Evolutionary conservation across 2,797 vertebrate species (phyloP).

Genomic region (Limosa lapponica): DNA sequence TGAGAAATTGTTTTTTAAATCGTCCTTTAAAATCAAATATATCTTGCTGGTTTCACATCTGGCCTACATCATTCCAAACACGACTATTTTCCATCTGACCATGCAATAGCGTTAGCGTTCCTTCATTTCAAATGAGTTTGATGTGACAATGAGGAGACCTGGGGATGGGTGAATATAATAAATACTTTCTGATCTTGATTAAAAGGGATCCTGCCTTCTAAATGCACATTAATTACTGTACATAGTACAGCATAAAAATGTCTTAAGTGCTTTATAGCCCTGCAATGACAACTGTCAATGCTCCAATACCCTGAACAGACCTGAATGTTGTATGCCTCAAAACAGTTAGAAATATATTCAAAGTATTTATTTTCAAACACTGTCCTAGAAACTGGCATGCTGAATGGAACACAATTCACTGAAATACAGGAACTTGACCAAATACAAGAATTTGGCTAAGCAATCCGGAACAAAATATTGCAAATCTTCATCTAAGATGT

Average conservation of each 20-base stretch:
- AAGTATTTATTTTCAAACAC: not conserved
- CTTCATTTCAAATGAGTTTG: not conserved
- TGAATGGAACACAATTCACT: not conserved
- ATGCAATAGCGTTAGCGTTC: not conserved
- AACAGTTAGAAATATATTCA: not conserved
- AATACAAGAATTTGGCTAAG: not conserved
- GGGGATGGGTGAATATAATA: not conserved
- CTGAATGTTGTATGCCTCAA: not conserved
- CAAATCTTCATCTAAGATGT: not conserved
- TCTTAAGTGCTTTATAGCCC: not conserved
- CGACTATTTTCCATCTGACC: not conserved
- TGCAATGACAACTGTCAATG: not conserved
- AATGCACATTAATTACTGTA: not conserved
- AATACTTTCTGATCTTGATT: not conserved
- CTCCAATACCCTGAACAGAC: not conserved
- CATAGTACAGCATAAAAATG: not conserved
- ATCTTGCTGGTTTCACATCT: not conserved
- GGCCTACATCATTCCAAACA: not conserved
- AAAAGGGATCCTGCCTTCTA: not conserved
- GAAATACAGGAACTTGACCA: not conserved
- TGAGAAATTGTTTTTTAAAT: not conserved
- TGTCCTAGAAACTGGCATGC: not conserved
- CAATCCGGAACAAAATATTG: not conserved
- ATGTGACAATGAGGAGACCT: not conserved
- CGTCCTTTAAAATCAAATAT: not conserved